Conservation (phyloP, 2,888 invertebrate species). For the Drosophila recens region DNA sequence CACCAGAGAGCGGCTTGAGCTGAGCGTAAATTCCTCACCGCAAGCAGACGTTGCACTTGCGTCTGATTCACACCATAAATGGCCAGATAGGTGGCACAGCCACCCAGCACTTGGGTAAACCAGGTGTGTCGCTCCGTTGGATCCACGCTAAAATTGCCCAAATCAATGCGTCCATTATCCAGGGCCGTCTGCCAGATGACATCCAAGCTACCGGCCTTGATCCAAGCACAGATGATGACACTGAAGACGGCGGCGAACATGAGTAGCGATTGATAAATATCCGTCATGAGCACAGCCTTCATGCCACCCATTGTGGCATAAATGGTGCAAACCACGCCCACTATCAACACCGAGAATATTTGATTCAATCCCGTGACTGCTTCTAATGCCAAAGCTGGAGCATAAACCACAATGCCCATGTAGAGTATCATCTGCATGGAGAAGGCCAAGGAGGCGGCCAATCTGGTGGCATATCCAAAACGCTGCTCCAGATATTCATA, state of each 20-base stretch:
- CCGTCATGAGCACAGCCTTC: conserved; percentile 95
- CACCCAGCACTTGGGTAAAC: conserved; percentile 93
- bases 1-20: conserved; percentile 92
- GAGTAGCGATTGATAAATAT: conserved; percentile 92
- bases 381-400: conserved; percentile 95
- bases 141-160: conserved; percentile 90
- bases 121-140: conserved; percentile 94
- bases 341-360: conserved; percentile 89
- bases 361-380: conserved; percentile 93
- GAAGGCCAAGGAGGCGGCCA: conserved; percentile 93
- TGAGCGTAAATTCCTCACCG: conserved; percentile 89
- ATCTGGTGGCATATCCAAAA: conserved; percentile 91
- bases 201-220: conserved; percentile 89
- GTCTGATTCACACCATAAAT: conserved; percentile 95
- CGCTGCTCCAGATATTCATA: conserved; percentile 96
- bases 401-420: conserved; percentile 96
- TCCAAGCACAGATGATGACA: conserved; percentile 90
- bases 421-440: conserved; percentile 95
- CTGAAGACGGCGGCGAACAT: conserved; percentile 94
- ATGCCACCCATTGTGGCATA: conserved; percentile 95
- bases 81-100: conserved; percentile 91
- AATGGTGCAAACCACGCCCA: conserved; percentile 91
- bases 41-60: conserved; percentile 91
- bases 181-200: conserved; percentile 90
- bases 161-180: conserved; percentile 89